These are phyloP conservation scores for Protomyctophum bolini DNA, from an alignment of 2,113 vertebrate species.

Conservation along the genomic window DNA sequence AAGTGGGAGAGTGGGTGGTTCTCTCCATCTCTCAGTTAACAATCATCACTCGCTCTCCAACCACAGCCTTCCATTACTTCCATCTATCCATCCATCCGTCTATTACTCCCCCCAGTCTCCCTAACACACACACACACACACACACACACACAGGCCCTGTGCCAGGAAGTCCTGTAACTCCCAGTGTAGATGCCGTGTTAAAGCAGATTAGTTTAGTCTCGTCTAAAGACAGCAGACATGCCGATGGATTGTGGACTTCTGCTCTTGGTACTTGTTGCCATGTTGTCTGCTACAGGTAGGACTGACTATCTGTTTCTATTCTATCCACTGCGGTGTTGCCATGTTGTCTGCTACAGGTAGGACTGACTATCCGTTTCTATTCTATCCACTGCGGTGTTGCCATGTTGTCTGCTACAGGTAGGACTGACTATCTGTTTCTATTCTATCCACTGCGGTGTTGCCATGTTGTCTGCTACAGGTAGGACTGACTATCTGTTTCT, in stretches of 20 bases:
- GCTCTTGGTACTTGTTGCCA: slow-evolving; percentile 34
- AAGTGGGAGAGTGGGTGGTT: slow-evolving; percentile 1
- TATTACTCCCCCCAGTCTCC: slow-evolving; percentile 20
- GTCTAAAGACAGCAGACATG: slow-evolving; percentile 18
- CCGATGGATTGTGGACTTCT: slow-evolving; percentile 57
- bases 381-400: background rate
- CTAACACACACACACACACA: slow-evolving; percentile 26
- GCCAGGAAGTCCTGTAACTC: slow-evolving; percentile 28
- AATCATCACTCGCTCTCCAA: slow-evolving; percentile 45
- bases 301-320: background rate
- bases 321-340: background rate
- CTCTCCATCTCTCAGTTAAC: slow-evolving; percentile 47
- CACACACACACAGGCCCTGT: background rate
- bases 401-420: slow-evolving; percentile 56
- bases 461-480: slow-evolving; percentile 52
- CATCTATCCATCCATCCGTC: slow-evolving; percentile 27
- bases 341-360: slow-evolving; percentile 56
- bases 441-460: background rate
- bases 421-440: background rate
- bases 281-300: slow-evolving; percentile 66
- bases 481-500: slow-evolving; percentile 10
- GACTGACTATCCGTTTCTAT: background rate
- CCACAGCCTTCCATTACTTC: slow-evolving; percentile 19
- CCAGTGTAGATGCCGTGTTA: slow-evolving; percentile 4
- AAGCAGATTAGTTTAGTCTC: slow-evolving; percentile 36